These are phyloP conservation scores for Aphaenogaster ashmeadi DNA, from an alignment of 1,140 invertebrate genomes.

Conservation along the genomic window DNA sequence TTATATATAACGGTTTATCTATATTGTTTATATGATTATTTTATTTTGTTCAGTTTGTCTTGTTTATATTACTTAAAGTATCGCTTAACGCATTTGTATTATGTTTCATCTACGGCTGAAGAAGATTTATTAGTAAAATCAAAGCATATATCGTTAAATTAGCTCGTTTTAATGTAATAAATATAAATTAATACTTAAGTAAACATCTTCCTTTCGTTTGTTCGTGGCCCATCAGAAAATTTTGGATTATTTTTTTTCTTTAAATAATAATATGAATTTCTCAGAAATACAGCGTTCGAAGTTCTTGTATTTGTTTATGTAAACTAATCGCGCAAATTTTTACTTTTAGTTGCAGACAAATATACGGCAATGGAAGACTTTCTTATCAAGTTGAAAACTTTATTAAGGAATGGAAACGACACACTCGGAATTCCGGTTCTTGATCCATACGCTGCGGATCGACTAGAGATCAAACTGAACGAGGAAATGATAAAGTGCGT, in stretches of 20 bases:
- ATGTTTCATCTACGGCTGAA: too few species aligned
- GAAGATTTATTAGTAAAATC: too few species aligned
- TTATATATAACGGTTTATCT: too few species aligned
- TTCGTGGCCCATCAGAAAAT: too few species aligned
- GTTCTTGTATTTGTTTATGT: not conserved
- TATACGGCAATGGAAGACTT: not conserved
- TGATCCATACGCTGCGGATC: not conserved
- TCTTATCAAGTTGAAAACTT: not conserved
- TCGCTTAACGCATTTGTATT: too few species aligned
- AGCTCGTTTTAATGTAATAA: too few species aligned
- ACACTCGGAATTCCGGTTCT: constrained; percentile 1
- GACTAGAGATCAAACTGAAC: not conserved
- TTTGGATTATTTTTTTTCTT: not conserved
- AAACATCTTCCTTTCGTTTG: too few species aligned
- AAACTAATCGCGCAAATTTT: not conserved
- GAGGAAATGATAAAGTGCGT: not conserved
- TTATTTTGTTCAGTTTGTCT: too few species aligned
- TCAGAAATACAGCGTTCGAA: not conserved
- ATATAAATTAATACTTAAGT: too few species aligned
- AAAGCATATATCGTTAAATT: too few species aligned
- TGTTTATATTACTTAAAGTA: too few species aligned
- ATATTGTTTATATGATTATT: too few species aligned
- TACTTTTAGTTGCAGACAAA: not conserved
- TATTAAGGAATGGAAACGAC: not conserved
- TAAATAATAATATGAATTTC: not conserved